Evolutionary conservation across 1,140 invertebrate species (phyloP), one percentile per base, ranked within the genome.

Genomic region (Thalassaphorura encarpata): DNA sequence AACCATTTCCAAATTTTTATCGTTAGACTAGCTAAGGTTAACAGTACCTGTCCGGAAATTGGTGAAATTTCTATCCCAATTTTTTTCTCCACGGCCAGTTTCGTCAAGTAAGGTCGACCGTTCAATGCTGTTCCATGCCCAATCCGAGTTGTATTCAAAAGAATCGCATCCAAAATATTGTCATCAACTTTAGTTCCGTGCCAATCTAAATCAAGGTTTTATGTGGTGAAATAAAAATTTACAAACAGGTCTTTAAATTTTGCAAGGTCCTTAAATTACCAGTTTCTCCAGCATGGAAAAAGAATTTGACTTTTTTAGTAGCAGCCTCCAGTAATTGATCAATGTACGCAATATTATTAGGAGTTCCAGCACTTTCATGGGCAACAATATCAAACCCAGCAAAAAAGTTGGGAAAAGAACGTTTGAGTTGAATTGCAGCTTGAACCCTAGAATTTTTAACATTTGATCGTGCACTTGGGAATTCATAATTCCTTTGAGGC

Each of bases 231-330:
- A 33, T 26, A 50, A 50, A 6, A 33, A 5, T 33, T 33, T 31
- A 6, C 29, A 33, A 50, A 33, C 15, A 15, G 18, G 8, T 21
- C 11, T 36, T n/a, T 36, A 11, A 6, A 18, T 50, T 33, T 29
- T 39, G 23, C 21, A n/a, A n/a, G n/a, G n/a, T n/a, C n/a, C n/a
- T n/a, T n/a, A n/a, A n/a, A n/a, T 40, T 83, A 71, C 86, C 78
- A 0, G 87, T 89, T 72, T 89, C 87, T 3, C 85, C 86, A 0
- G 85, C 83, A 67, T 89, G 87, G 64, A 87, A 88, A 66, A 84
- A 86, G 58, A 80, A 83, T 6, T 78, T 73, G 3, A 87, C n/a
- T 11, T 36, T 36, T 19, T 47, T 21, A 6, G 19, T 26, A 24
- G 45, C 26, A 3, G 47, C 47, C 4, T 49, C 23, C 26, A 49